phyloP scores from a whole-genome alignment of 2,797 vertebrate species.

The Neosilurus mollespiculum region DNA sequence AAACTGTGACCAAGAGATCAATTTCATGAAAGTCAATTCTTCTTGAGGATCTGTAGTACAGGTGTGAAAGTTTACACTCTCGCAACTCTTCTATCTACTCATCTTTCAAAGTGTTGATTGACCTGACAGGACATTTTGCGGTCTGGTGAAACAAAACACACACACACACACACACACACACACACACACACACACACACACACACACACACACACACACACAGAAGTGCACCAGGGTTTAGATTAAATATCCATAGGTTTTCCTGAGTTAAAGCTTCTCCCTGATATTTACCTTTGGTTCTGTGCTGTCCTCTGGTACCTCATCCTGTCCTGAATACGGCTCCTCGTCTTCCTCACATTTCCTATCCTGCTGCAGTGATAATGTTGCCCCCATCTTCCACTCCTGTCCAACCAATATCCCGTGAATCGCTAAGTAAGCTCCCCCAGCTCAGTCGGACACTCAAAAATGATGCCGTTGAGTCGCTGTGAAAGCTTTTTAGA shows the following conservation, averaged over 20 bases:
- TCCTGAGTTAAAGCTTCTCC: background rate
- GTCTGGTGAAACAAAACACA: background rate
- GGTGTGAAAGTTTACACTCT: background rate
- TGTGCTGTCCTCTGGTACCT: constrained; percentile 44
- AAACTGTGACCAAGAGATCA: background rate
- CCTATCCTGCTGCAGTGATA: constrained; percentile 75
- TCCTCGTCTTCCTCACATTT: constrained; percentile 64
- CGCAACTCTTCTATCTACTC: background rate
- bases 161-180: constrained; percentile 3
- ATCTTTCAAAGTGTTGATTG: background rate
- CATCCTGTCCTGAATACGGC: constrained; percentile 60
- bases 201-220: background rate
- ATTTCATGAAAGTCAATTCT: background rate
- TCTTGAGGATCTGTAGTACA: too few relatives aligned
- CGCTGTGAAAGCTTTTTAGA: constrained; percentile 73
- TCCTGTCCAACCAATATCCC: constrained; percentile 39
- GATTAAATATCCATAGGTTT: too few relatives aligned
- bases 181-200: background rate
- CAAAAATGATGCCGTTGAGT: constrained; percentile 67
- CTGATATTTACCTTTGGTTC: constrained; percentile 63
- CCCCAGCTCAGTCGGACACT: constrained; percentile 63
- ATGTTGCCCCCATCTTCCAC: constrained; percentile 80
- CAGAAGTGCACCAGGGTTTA: background rate
- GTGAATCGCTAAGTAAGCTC: constrained; percentile 20
- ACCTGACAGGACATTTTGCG: background rate